Evolutionary conservation across 2,888 invertebrate genomes (phyloP).

Genomic region (Himalopsyche anomala): DNA sequence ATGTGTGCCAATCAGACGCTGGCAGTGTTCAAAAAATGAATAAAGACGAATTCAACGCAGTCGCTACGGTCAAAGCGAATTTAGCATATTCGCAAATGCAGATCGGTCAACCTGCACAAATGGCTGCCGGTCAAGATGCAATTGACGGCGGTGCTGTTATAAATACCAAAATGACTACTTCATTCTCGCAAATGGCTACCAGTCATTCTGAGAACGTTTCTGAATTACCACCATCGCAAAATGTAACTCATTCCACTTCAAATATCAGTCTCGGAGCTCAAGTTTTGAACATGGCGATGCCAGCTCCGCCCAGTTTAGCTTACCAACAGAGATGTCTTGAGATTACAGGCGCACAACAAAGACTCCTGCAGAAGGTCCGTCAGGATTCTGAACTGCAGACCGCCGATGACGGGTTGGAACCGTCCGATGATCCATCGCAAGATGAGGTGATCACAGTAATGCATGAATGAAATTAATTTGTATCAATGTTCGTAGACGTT

Average conservation of each 20-base stretch:
- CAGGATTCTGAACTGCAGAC: conserved; percentile 39
- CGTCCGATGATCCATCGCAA: background rate
- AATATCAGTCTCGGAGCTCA: conserved; percentile 64
- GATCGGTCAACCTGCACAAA: conserved; percentile 20
- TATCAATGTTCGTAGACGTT: conserved; percentile 39
- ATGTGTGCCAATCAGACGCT: background rate
- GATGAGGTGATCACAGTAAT: conserved; percentile 55
- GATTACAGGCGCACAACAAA: conserved; percentile 61
- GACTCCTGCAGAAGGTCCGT: conserved; percentile 44
- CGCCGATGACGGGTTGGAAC: conserved; percentile 19
- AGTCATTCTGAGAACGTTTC: conserved; percentile 29
- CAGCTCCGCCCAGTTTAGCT: conserved; percentile 66
- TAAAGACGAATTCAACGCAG: conserved; percentile 47
- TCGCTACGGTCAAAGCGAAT: conserved; percentile 48
- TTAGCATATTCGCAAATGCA: conserved; percentile 31
- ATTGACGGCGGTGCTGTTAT: conserved; percentile 33
- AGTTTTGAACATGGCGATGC: conserved; percentile 63
- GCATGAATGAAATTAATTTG: conserved; percentile 50
- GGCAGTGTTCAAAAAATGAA: background rate
- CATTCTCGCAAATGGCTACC: conserved; percentile 9
- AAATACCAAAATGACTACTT: conserved; percentile 40
- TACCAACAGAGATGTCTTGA: conserved; percentile 68
- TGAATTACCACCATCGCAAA: background rate
- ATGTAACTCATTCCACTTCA: conserved; percentile 44
- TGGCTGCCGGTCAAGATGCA: conserved; percentile 47